Conservation (phyloP, 2,113 vertebrate species). For the Anas platyrhynchos region DNA sequence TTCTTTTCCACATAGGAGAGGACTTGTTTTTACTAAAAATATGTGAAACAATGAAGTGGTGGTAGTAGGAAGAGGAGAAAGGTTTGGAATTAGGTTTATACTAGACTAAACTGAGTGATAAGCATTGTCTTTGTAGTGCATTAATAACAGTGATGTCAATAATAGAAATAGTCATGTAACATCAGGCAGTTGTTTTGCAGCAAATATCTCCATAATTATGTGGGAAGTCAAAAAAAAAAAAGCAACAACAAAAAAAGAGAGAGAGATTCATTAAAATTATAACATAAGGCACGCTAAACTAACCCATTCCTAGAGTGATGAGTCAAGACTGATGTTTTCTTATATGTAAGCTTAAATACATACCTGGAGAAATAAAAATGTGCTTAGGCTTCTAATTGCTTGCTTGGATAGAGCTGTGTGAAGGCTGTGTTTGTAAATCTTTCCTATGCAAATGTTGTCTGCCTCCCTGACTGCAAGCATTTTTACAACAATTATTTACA, state of each 20-base stretch:
- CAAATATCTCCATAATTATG: conserved; percentile 26
- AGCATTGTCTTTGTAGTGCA: background rate
- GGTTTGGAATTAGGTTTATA: conserved; percentile 5
- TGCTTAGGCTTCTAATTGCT: conserved; percentile 71
- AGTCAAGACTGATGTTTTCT: conserved; percentile 48
- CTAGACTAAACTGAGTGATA: background rate
- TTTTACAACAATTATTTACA: conserved; percentile 78
- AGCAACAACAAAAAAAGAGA: background rate
- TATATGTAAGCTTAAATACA: conserved; percentile 48
- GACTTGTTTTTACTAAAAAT: background rate
- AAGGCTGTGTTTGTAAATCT: conserved; percentile 63
- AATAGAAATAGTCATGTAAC: background rate
- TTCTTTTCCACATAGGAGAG: conserved; percentile 31
- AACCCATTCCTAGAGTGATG: conserved; percentile 59
- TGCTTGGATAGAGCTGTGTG: conserved; percentile 51
- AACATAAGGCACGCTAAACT: conserved; percentile 35
- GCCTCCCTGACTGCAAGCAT: conserved; percentile 62
- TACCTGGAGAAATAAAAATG: conserved; percentile 59
- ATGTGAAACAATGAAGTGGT: background rate
- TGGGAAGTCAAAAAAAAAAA: background rate
- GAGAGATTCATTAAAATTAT: conserved; percentile 41
- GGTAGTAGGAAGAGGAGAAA: background rate
- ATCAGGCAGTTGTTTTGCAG: conserved; percentile 22
- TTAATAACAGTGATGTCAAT: background rate
- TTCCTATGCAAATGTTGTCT: conserved; percentile 59